Base-by-base conservation (phyloP, 1,140 invertebrate species). In the Scaptodrosophila lebanonensis region DNA sequence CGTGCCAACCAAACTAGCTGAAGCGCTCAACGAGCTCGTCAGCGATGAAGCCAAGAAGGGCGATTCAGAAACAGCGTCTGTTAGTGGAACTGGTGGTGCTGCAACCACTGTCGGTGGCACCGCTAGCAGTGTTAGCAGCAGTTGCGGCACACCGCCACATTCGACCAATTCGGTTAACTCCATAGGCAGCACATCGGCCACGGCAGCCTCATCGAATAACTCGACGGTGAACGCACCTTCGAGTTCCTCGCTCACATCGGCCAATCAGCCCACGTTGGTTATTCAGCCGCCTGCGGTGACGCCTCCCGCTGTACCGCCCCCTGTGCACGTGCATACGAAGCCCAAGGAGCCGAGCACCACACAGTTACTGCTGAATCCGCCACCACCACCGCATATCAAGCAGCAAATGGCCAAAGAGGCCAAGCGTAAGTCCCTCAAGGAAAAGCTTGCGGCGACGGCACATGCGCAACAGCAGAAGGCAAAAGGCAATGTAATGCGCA, bases 401-500 rank as follows among this genome's bases (percentile, higher is more conserved):
- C 72, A 82, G 13, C 70, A 87, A 62, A 54, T 86, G 64, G 83
- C 77, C 12, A 85, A 86, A 57, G 83, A 87, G 54, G 68, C 73
- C 8, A 87, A 87, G 44, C 53, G 76, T 0, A 87, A 87, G 30
- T 82, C 44, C 3, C 36, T 85, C 4, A 86, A 86, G 18, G 84
- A 87, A 8, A 87, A 87, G 35, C 57, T 79, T 7, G 68, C 70
- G 15, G 56, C 58, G 1, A 62, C 42, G 0, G 77, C 65, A 0
- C 76, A 75, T n/a, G 76, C 76, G 2, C 69, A 75, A 40, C 84
- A 86, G 47, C 62, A 73, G 4, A 68, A 88, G 5, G 90, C 91
- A 83, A 90, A 92, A 79, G 89, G 92, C 66, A 93, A 95, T 87
- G 89, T 94, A 42, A 93, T 95, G 84, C 88, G 93, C 57, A 95